Base-by-base conservation (phyloP, 2,113 vertebrate genomes). In the Brachionichthys hirsutus region DNA sequence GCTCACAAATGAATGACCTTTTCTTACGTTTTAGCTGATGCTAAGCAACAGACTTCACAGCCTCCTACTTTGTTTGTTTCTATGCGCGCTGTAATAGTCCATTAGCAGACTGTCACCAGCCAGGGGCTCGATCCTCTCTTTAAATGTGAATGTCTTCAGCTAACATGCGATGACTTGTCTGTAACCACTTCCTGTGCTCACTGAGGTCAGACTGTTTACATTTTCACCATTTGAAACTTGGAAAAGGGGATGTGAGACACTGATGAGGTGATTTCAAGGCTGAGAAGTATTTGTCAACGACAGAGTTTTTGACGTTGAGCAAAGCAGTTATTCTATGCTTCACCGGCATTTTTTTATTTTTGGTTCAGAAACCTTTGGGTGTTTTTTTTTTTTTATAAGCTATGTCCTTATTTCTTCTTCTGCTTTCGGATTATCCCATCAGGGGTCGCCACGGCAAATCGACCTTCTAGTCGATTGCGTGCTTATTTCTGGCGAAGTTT, bases 191-290 rank as follows among this genome's bases (percentile, higher is more conserved):
- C 47, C 17, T 65, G 16, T 44, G 48, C 59, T 69, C 62, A 64
- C 56, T 60, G 60, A 46, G 80, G 75, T 67, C 58, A 61, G 73
- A 64, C 35, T 75, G 84, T 88, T 89, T 88, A 84, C 80, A 83
- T 77, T 78, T 65, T 73, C n/a, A 24, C 43, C 19, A 67, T 30
- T 35, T 12, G 18, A 47, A 63, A 67, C 35, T 46, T 12, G 18
- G 40, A 54, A 41, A 40, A 65, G 22, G 48, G 40, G 47, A 61
- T 34, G 46, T 38, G 47, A 36, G 53, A 41, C 12, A 9, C 4
- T 12, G 36, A 47, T 66, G 30, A 66, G 59, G 36, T 47, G 3
- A 45, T 54, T 54, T 56, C 22, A 44, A 30, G 41, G 61, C 59
- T 69, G 41, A 62, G 20, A 55, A 41, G 16, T 64, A 43, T 35